phyloP scores from a whole-genome alignment of 2,113 vertebrate genomes.

The Euleptes europaea region DNA sequence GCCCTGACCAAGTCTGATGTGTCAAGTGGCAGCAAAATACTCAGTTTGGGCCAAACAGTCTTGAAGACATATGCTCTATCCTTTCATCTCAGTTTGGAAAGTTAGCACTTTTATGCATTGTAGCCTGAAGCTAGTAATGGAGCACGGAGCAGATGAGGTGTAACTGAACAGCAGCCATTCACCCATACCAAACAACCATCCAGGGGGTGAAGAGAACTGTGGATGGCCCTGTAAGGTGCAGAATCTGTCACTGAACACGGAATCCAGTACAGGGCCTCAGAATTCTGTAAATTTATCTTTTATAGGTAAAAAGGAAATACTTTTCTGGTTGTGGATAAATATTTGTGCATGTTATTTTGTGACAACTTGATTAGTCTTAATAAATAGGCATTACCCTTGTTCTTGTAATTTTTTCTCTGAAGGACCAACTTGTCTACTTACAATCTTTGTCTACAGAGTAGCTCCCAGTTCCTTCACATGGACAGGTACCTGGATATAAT shows the following conservation, averaged over 20 bases:
- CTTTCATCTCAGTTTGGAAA: constrained; percentile 50
- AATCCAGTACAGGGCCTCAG: background rate
- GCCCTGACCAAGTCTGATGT: constrained; percentile 40
- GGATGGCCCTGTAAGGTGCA: background rate
- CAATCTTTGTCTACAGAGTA: background rate
- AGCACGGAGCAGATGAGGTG: constrained; percentile 32
- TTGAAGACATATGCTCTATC: constrained; percentile 27
- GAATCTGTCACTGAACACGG: background rate
- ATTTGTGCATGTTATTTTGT: too few relatives aligned
- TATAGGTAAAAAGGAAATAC: background rate
- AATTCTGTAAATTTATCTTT: background rate
- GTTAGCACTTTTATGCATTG: constrained; percentile 42
- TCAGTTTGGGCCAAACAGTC: constrained; percentile 48
- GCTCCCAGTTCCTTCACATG: background rate
- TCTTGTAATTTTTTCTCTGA: background rate
- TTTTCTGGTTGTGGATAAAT: too few relatives aligned
- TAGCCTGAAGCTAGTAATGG: constrained; percentile 27
- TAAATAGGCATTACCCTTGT: background rate
- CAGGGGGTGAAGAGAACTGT: background rate
- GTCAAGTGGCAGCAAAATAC: constrained; percentile 52
- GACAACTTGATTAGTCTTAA: too few relatives aligned
- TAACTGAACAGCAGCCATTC: constrained; percentile 38
- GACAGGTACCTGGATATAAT: background rate
- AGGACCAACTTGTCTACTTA: too few relatives aligned
- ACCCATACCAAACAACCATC: constrained; percentile 25